phyloP scores from a whole-genome alignment of 2,113 vertebrate genomes.

The Indicator maculatus region DNA sequence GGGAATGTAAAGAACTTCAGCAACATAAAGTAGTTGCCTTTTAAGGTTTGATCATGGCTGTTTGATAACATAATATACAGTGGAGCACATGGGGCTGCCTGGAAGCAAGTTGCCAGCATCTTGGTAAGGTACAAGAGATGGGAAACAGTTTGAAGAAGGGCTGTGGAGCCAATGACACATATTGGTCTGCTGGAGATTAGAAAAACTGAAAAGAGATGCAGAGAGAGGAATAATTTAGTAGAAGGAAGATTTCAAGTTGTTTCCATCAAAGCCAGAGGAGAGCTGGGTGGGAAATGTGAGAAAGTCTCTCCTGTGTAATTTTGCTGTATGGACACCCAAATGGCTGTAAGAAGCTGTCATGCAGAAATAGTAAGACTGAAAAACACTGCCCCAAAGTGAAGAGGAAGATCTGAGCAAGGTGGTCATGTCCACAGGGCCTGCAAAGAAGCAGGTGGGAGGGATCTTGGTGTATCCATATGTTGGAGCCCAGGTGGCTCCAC shows the following conservation, averaged over 20 bases:
- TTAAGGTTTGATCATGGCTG: neutral
- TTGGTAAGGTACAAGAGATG: neutral
- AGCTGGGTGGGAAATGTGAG: neutral
- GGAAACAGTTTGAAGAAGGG: neutral
- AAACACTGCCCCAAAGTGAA: neutral
- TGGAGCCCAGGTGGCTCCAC: neutral
- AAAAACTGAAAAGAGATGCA: neutral
- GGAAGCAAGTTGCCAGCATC: neutral
- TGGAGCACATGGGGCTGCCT: neutral
- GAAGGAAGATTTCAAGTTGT: neutral
- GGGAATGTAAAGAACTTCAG: neutral
- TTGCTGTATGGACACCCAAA: neutral
- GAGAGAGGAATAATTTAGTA: neutral
- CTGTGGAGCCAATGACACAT: neutral
- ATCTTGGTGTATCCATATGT: neutral
- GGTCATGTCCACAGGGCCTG: neutral
- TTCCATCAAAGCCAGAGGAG: neutral
- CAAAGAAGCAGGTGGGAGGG: neutral
- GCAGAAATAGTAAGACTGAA: neutral
- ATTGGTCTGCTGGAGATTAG: neutral
- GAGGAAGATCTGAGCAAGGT: neutral
- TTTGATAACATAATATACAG: neutral
- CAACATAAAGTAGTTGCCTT: neutral
- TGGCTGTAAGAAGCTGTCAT: neutral
- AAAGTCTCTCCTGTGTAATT: neutral